These are phyloP conservation scores for Lasiurus cinereus DNA, from an alignment of 2,113 vertebrate genomes.

Conservation along the genomic window DNA sequence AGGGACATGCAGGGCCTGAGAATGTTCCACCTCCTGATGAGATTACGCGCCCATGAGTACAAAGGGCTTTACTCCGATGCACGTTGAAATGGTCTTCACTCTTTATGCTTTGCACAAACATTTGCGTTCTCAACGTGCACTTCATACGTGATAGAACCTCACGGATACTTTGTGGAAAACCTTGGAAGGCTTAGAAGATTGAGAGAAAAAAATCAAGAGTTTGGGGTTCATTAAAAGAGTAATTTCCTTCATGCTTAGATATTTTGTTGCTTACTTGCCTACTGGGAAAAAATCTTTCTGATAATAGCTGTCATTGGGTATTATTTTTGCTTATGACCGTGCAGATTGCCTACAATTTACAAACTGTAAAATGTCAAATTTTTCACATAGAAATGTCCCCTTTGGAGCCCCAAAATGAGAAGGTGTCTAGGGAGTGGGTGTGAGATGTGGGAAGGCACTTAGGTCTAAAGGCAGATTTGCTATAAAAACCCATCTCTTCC, in stretches of 20 bases:
- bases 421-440: slow-evolving; percentile 32
- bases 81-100: not conserved
- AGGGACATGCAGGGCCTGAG: not conserved
- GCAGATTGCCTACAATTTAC: not conserved
- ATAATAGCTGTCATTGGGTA: slow-evolving; percentile 1
- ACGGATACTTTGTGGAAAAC: not conserved
- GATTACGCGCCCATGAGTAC: not conserved
- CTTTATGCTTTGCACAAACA: not conserved
- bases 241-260: slow-evolving; percentile 3
- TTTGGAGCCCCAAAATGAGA: not conserved
- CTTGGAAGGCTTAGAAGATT: slow-evolving; percentile 14
- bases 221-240: not conserved
- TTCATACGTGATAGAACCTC: not conserved
- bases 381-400: not conserved
- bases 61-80: not conserved
- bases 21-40: not conserved
- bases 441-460: slow-evolving; percentile 10
- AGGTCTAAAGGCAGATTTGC: slow-evolving; percentile 51
- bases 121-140: not conserved
- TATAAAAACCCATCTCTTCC: slow-evolving; percentile 54
- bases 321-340: not conserved
- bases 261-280: not conserved
- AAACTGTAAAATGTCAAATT: not conserved
- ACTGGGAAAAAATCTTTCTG: slow-evolving; percentile 19
- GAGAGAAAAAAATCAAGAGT: slow-evolving; percentile 17